phyloP scores from a whole-genome alignment of 1,140 invertebrate species.

The Tetramorium simillimum region DNA sequence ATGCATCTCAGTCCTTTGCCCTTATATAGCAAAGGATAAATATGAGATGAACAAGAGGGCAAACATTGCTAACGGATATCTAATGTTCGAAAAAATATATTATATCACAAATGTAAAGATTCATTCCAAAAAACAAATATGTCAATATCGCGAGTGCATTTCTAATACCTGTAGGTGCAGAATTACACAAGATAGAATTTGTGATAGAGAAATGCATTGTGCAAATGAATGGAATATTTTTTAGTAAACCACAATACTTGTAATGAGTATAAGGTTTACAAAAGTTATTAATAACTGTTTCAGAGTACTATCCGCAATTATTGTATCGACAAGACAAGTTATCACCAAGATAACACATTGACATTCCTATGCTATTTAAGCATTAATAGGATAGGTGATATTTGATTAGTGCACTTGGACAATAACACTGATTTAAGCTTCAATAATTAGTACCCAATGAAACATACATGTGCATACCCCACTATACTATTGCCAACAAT shows the following conservation, averaged over 20 bases:
- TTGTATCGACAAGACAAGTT: constrained; percentile 51
- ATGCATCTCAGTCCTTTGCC: constrained; percentile 68
- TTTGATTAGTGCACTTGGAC: constrained; percentile 72
- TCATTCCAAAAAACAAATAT: constrained; percentile 21
- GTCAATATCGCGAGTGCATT: constrained; percentile 25
- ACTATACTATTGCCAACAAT: constrained; percentile 71
- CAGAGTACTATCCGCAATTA: constrained; percentile 25
- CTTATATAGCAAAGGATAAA: constrained; percentile 48
- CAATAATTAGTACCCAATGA: constrained; percentile 72
- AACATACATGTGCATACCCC: constrained; percentile 76
- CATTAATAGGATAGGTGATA: constrained; percentile 67
- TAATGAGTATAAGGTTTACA: constrained; percentile 64
- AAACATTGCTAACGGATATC: constrained; percentile 10
- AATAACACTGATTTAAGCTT: constrained; percentile 65
- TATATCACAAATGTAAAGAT: constrained; percentile 13
- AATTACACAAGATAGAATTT: constrained; percentile 32
- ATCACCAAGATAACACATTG: constrained; percentile 68
- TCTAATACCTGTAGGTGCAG: constrained; percentile 2
- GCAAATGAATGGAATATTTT: constrained; percentile 33
- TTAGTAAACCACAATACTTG: constrained; percentile 61
- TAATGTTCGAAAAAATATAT: background rate
- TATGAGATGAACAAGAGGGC: constrained; percentile 53
- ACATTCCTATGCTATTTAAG: constrained; percentile 66
- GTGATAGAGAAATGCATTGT: constrained; percentile 72
- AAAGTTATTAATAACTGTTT: constrained; percentile 62